Evolutionary conservation across 35 echinoderm and acorn worm genomes (phyloP).

Genomic region (Heliocidaris tuberculata): DNA sequence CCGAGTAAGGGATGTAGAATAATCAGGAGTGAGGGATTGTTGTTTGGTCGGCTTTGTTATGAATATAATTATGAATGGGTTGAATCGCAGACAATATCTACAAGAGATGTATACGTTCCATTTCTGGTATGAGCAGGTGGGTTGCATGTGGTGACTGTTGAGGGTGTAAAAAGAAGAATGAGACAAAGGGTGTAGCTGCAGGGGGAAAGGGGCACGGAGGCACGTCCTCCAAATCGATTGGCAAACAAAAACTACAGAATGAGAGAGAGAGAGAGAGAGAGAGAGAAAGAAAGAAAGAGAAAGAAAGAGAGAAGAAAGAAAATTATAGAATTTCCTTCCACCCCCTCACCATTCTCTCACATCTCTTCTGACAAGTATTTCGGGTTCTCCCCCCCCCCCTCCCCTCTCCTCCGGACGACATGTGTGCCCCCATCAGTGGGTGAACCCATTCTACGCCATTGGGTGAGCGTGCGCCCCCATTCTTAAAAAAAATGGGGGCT

Average conservation of each 20-base stretch:
- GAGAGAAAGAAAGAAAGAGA: no score
- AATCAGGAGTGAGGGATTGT: background rate
- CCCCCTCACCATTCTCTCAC: no score
- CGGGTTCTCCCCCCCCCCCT: background rate
- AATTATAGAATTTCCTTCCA: no score
- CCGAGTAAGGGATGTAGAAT: background rate
- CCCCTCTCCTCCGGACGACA: background rate
- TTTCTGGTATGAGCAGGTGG: background rate
- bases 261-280: no score
- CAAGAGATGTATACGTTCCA: background rate
- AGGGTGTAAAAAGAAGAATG: background rate
- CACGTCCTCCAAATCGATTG: background rate
- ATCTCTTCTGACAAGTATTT: no score
- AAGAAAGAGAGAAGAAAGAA: background rate
- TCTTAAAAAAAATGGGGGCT: background rate
- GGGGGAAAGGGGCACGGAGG: background rate
- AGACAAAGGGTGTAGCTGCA: background rate
- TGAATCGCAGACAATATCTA: background rate
- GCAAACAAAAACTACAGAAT: no score
- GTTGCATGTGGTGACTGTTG: background rate
- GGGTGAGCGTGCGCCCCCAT: background rate
- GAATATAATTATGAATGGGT: background rate
- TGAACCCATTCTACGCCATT: background rate
- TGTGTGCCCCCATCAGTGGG: background rate
- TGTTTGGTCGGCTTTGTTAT: background rate